These are phyloP conservation scores for Ormyrus rosae DNA, from an alignment of 2,888 invertebrate species.

Conservation along the genomic window DNA sequence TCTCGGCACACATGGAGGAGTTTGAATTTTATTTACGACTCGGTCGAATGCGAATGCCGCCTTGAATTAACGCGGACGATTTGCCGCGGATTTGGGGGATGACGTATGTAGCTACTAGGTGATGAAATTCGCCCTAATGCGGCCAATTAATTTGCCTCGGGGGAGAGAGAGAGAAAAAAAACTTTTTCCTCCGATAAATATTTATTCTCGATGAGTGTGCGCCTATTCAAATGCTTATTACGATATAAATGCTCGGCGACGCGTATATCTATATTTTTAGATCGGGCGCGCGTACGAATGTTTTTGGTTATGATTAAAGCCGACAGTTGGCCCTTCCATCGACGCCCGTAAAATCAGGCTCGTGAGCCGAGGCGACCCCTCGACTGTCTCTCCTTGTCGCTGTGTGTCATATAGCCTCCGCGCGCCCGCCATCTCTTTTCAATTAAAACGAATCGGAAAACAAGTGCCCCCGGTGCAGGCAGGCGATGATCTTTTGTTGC, in stretches of 20 bases:
- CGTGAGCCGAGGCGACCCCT: background rate
- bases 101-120: background rate
- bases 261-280: too few species aligned
- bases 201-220: too few species aligned
- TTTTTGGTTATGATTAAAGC: conserved; percentile 71
- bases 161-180: too few species aligned
- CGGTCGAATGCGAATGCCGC: conserved; percentile 14
- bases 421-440: conserved; percentile 43
- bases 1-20: background rate
- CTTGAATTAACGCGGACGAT: conserved; percentile 22
- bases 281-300: too few species aligned
- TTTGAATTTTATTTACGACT: conserved; percentile 10
- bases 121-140: conserved; percentile 39
- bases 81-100: conserved; percentile 16
- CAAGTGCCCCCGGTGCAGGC: conserved; percentile 44
- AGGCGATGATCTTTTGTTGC: conserved; percentile 55
- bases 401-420: background rate
- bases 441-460: conserved; percentile 57
- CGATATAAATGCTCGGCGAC: too few species aligned
- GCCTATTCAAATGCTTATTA: too few species aligned
- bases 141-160: conserved; percentile 27
- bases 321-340: conserved; percentile 72
- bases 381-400: background rate
- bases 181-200: too few species aligned
- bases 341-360: background rate